Evolutionary conservation across 2,888 invertebrate species (phyloP).

Genomic region (Miltochrista miniata): DNA sequence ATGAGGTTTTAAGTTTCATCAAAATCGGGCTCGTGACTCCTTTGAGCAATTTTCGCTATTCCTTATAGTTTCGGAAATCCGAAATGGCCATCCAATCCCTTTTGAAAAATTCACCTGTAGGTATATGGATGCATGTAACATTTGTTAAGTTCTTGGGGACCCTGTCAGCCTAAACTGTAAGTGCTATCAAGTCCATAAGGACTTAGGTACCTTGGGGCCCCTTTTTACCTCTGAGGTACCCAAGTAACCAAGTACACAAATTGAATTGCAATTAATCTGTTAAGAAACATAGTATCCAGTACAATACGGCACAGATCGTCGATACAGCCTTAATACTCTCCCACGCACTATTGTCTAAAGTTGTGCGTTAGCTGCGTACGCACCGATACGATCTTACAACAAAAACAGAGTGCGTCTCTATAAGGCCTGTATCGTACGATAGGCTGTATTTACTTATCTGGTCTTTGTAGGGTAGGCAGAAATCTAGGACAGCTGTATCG

Average conservation of each 20-base stretch:
- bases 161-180: no score
- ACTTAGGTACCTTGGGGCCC: no score
- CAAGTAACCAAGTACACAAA: constrained; percentile 8
- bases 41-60: no score
- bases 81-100: no score
- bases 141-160: no score
- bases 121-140: no score
- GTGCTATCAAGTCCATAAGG: no score
- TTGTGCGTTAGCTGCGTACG: constrained; percentile 40
- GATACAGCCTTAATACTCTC: constrained; percentile 57
- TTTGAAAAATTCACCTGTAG: no score
- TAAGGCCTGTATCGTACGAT: constrained; percentile 37
- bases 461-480: constrained; percentile 14
- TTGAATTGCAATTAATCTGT: constrained; percentile 31
- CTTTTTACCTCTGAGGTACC: no score
- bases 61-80: no score
- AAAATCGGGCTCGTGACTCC: no score
- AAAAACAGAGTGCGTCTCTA: constrained; percentile 40
- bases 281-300: constrained; percentile 34
- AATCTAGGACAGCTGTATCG: neutral
- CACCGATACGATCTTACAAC: constrained; percentile 35
- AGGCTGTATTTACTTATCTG: constrained; percentile 35
- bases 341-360: constrained; percentile 73
- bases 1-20: no score
- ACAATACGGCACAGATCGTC: constrained; percentile 41